Evolutionary conservation across 2,888 invertebrate genomes (phyloP), one percentile per base, ranked within the genome.

Genomic region (Caenorhabditis zanzibari): DNA sequence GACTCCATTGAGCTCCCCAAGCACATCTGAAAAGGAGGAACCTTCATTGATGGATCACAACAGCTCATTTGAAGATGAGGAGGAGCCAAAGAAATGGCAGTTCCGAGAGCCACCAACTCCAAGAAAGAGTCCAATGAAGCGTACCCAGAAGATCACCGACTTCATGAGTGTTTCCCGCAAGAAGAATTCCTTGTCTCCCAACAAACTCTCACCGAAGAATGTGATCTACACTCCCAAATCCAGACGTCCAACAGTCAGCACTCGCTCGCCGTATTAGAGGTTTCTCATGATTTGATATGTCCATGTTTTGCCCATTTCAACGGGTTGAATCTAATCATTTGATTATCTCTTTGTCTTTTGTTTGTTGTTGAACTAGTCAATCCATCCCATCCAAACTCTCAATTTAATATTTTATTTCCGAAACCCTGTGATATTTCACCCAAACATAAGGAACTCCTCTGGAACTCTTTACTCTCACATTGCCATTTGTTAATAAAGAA

Each of bases 101-200:
- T 81, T 71, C 64, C 66, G 58, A 2, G 74, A 71, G 49, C 74
- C 73, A 28, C 71, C 77, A 49, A 81, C 52, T 71, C 71, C 72
- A 47, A 63, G 68, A 66, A 74, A 69, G 69, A 68, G 81, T 6
- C 84, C 84, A 44, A 72, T 52, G 52, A 84, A 84, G 54, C 79
- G 83, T 5, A 63, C 49, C 19, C 49, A 58, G 32, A 83, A 84
- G 63, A 32, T 84, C 58, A 84, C 84, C 1, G 81, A 69, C 28
- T 77, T 24, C 77, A 54, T 54, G 44, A n/a, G 38, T 1, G 63
- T 71, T n/a, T 49, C 71, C 38, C 64, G 79, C 49, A 69, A 84
- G 68, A 64, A 63, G 76, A 68, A 16, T 32, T 64, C 77, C 3
- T 26, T 56, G 14, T 63, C 75, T 14, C 56, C 63, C 7, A 66